Evolutionary conservation across 2,797 vertebrate species (phyloP).

Genomic region (Gouania willdenowi): DNA sequence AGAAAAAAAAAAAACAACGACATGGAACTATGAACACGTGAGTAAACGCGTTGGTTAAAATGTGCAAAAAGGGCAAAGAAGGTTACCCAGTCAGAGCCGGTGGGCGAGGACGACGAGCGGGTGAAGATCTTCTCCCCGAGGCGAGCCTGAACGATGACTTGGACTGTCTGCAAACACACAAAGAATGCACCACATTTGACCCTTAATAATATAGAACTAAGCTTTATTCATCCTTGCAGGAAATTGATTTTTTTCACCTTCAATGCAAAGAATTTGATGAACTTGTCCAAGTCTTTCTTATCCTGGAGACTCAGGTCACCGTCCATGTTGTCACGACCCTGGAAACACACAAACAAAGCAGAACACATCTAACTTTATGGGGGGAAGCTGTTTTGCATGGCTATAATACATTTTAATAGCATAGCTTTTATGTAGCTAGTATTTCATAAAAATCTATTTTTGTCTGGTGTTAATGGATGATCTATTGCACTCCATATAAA

Average conservation of each 20-base stretch:
- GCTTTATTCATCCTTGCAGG: too few species aligned
- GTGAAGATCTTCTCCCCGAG: slow-evolving; percentile 97
- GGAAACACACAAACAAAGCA: slow-evolving; percentile 19
- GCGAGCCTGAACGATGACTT: slow-evolving; percentile 97
- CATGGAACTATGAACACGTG: background rate
- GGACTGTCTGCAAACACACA: slow-evolving; percentile 84
- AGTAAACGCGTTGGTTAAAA: too few species aligned
- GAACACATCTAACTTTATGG: too few species aligned
- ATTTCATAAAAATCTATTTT: too few species aligned
- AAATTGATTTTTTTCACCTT: slow-evolving; percentile 76
- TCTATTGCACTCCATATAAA: too few species aligned
- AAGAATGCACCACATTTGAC: background rate
- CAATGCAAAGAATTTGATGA: slow-evolving; percentile 98
- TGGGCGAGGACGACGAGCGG: slow-evolving; percentile 92
- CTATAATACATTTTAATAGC: too few species aligned
- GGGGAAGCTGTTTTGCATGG: too few species aligned
- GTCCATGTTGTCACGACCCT: slow-evolving; percentile 89
- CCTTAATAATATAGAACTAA: too few species aligned
- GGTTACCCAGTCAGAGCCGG: slow-evolving; percentile 96
- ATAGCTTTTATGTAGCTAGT: too few species aligned
- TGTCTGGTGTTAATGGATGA: too few species aligned
- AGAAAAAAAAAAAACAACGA: background rate
- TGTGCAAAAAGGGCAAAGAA: too few species aligned
- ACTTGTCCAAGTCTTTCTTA: slow-evolving; percentile 98
- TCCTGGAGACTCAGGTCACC: slow-evolving; percentile 95